Conservation (phyloP, 2,113 vertebrate genomes). For the Leuciscus idus region DNA sequence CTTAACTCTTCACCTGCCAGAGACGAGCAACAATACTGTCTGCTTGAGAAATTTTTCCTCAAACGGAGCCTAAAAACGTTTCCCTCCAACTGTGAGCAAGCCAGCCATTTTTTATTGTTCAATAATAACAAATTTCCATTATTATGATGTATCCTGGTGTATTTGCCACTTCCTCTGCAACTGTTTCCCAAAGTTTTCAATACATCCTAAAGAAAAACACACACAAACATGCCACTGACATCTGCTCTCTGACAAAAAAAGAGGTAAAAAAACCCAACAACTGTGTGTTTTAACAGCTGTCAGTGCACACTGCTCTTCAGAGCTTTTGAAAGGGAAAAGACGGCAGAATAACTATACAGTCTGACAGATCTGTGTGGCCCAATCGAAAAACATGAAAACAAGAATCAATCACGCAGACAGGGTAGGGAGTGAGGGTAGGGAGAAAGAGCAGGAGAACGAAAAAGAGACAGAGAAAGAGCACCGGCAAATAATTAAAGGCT, state of each 20-base stretch:
- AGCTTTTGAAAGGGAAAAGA: conserved; percentile 55
- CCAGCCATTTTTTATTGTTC: conserved; percentile 2
- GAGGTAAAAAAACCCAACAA: conserved; percentile 1
- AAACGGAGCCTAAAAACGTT: not conserved
- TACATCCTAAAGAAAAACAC: conserved; percentile 57
- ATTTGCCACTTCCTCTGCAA: conserved; percentile 48
- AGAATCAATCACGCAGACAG: conserved; percentile 56
- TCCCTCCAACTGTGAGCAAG: not conserved
- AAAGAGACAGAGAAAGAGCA: conserved; percentile 31
- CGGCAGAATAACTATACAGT: conserved; percentile 55
- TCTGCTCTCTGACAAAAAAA: conserved; percentile 64
- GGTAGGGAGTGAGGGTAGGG: conserved; percentile 38
- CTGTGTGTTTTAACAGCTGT: conserved; percentile 68
- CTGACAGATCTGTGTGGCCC: conserved; percentile 56
- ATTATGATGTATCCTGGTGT: conserved; percentile 28
- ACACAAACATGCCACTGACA: conserved; percentile 68
- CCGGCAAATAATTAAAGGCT: conserved; percentile 61
- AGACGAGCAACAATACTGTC: not conserved
- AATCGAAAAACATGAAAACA: conserved; percentile 60
- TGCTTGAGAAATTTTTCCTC: not conserved
- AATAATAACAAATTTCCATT: conserved; percentile 44
- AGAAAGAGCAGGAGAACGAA: conserved; percentile 27
- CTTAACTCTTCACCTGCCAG: conserved; percentile 73
- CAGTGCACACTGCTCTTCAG: conserved; percentile 57
- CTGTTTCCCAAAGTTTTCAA: conserved; percentile 56